These are phyloP conservation scores for Brotogeris chrysoptera DNA, from an alignment of 2,797 vertebrate species.

Conservation along the genomic window DNA sequence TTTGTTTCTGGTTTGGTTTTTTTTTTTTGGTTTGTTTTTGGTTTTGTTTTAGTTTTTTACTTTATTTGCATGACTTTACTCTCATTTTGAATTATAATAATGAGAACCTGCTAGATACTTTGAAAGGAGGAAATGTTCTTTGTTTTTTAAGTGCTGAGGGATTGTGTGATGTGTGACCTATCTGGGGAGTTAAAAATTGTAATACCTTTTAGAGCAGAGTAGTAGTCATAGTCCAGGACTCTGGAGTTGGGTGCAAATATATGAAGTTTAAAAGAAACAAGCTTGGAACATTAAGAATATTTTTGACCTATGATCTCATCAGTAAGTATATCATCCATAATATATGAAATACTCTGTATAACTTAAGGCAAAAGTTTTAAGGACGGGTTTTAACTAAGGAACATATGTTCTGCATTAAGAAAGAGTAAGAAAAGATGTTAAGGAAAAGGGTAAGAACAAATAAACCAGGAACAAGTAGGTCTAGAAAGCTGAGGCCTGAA, in stretches of 20 bases:
- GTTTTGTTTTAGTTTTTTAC: background rate
- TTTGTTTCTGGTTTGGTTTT: too few relatives aligned
- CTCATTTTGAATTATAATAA: background rate
- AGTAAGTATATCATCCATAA: fast-evolving
- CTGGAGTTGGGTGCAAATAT: background rate
- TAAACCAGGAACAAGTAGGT: background rate
- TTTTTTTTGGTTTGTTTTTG: too few relatives aligned
- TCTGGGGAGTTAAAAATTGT: background rate
- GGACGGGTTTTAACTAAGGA: background rate
- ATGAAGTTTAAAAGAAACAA: background rate
- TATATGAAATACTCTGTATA: background rate
- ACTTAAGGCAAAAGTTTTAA: background rate
- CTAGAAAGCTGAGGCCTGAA: background rate
- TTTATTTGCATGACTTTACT: background rate
- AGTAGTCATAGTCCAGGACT: background rate
- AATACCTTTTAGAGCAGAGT: background rate
- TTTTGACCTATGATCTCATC: background rate
- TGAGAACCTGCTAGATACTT: background rate
- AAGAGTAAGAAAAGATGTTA: background rate
- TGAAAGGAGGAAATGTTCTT: background rate
- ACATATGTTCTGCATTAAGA: background rate
- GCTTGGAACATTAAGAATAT: background rate
- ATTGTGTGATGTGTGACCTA: background rate
- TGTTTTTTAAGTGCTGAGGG: background rate
- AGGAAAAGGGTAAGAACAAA: background rate